Evolutionary conservation across 2,797 vertebrate genomes (phyloP), one percentile per base, ranked within the genome.

Genomic region (Pyrocephalus nanus): DNA sequence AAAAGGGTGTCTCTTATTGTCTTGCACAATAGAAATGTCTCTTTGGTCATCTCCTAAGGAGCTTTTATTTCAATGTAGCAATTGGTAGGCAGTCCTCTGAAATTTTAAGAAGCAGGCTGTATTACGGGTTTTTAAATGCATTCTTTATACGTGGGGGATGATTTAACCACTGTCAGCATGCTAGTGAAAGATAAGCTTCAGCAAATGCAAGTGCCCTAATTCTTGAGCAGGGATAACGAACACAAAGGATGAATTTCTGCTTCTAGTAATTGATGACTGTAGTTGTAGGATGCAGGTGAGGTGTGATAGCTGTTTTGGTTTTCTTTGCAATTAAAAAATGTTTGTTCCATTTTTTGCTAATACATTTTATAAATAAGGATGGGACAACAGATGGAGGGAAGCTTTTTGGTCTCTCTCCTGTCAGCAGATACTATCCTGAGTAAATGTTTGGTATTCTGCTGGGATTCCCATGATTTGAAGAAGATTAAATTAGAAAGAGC

Each of bases 161-260:
- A 84, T 95, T 94, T 90, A 88, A 69, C 40, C 42, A 25, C 66
- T 91, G 71, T 88, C 73, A 88, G 73, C 34, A 9, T 90, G 43
- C 62, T 84, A 40, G 61, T 84, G 92, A 66, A 84, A 92, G 82
- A 93, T 88, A 90, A 94, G 71, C 82, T 88, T 70, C 62, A 43
- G 85, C 73, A 93, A 78, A 81, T 73, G 60, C 73, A 81, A 91
- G 67, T 84, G 77, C 32, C 80, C 53, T 90, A 67, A 71, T 96
- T 95, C 80, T 94, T 87, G 45, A 79, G 50, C 53, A 30, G 40
- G 89, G 62, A 66, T 90, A 83, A 78, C 4, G 3, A 92, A 47
- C 60, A 40, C 53, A 67, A 81, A 93, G 73, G 73, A 38, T 80
- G 82, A 50, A 82, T 86, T 85, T 86, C 67, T 90, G 42, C 42